Base-by-base conservation (phyloP, 1,140 invertebrate genomes). In the Lucilia cuprina region DNA sequence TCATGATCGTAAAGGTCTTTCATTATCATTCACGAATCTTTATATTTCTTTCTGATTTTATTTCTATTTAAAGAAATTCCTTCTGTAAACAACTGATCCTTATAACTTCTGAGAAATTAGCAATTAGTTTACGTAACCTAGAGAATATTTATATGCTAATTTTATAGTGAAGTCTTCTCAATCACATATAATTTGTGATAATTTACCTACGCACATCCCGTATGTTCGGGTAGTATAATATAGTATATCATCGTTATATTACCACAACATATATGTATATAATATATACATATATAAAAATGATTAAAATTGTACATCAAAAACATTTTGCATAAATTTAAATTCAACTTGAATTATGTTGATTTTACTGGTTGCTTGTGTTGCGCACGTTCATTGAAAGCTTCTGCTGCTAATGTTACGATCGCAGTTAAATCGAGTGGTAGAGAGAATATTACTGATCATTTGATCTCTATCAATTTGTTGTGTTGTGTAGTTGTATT, bases 271-370 rank as follows among this genome's bases (percentile, higher is more conserved):
- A n/a, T n/a, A n/a, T n/a, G n/a, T n/a, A n/a, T n/a, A n/a, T n/a
- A 8, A 70, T 25, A 70, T 21, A 41, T 8, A 41, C 0, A 41
- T 0, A 41, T 10, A 41, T 8, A 41, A 55, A 70, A 70, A 70
- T 70, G 25, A 70, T 70, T 70, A 70, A 70, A 21, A 25, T 70
- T 70, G 65, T 70, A 70, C 65, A 21, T 21, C 65, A 21, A 70
- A 70, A 70, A 70, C 65, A 21, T 70, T 70, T 70, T 70, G 65
- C 65, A 70, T 70, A 70, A 70, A 70, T 70, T 70, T 70, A 70
- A 70, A 70, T 70, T 19, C 65, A 70, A 21, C 65, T 70, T 25
- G 65, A 70, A 70, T 70, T 70, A 70, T 70, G 65, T 19, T 70
- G n/a, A 21, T 21, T 21, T n/a, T 21, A 21, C 19, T 70, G 17